phyloP scores from a whole-genome alignment of 2,888 invertebrate species.

The Tachina lurida region DNA sequence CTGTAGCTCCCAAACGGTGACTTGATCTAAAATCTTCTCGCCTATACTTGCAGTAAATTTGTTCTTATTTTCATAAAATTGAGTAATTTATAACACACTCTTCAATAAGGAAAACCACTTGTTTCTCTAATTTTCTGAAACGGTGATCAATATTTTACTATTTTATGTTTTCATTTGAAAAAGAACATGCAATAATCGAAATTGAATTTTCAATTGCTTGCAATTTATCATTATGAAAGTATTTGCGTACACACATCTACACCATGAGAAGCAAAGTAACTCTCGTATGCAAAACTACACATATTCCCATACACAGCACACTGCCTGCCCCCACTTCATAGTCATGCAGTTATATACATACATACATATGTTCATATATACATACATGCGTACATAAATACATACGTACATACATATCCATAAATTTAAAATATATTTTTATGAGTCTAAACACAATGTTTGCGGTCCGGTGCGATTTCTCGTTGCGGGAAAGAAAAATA shows the following conservation, averaged over 20 bases:
- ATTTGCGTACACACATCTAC: background rate
- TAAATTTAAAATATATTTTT: background rate
- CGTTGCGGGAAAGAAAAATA: no score
- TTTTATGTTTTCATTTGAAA: conserved; percentile 1
- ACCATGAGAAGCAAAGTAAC: background rate
- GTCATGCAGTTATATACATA: background rate
- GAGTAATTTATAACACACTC: no score
- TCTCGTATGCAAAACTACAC: background rate
- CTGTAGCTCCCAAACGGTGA: no score
- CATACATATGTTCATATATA: no score
- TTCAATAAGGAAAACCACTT: no score
- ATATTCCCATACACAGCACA: background rate
- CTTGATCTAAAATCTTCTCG: no score
- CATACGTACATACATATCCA: conserved; percentile 3
- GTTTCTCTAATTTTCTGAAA: background rate
- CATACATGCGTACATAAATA: no score
- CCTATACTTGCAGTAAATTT: no score
- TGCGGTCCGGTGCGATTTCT: no score
- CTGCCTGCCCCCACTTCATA: background rate
- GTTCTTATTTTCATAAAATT: no score
- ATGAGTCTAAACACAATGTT: no score
- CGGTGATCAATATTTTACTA: background rate
- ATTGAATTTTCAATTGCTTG: conserved; percentile 62
- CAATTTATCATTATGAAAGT: conserved; percentile 50
- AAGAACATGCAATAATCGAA: conserved; percentile 57